Conservation (phyloP, 2,888 invertebrate genomes). For the Pristionchus entomophagus region DNA sequence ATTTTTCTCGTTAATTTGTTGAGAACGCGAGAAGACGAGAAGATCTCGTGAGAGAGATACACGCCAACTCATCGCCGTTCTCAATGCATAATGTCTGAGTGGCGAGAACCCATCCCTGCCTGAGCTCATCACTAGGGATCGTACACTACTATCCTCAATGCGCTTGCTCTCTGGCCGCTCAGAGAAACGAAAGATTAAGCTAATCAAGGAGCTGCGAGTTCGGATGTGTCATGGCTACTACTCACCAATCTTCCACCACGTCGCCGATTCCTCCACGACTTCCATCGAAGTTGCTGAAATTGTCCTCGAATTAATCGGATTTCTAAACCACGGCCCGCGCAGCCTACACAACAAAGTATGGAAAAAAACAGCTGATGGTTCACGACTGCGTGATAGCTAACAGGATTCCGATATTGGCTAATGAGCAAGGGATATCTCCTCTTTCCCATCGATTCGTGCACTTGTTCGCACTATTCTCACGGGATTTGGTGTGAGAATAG, state of each 20-base stretch:
- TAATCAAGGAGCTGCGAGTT: too few species aligned
- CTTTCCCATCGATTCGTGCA: not conserved
- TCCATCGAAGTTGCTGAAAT: slow-evolving; percentile 28
- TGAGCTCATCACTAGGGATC: too few species aligned
- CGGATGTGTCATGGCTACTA: too few species aligned
- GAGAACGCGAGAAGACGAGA: too few species aligned
- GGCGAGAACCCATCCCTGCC: not conserved
- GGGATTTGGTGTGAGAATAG: not conserved
- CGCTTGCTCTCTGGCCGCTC: too few species aligned
- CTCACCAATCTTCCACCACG: slow-evolving; percentile 45
- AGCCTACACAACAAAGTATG: too few species aligned
- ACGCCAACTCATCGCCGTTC: not conserved
- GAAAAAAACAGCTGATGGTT: not conserved
- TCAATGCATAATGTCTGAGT: not conserved
- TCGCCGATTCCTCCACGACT: slow-evolving; percentile 26
- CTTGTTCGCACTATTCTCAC: not conserved
- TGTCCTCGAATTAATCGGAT: not conserved
- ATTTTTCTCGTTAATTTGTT: too few species aligned
- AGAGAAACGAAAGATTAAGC: too few species aligned
- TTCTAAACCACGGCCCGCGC: not conserved
- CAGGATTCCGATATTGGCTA: not conserved
- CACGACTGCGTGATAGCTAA: not conserved
- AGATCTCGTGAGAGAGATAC: not conserved
- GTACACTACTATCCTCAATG: too few species aligned
- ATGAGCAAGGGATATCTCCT: not conserved